Evolutionary conservation across 2,888 invertebrate genomes (phyloP).

Genomic region (Caenorhabditis afra): DNA sequence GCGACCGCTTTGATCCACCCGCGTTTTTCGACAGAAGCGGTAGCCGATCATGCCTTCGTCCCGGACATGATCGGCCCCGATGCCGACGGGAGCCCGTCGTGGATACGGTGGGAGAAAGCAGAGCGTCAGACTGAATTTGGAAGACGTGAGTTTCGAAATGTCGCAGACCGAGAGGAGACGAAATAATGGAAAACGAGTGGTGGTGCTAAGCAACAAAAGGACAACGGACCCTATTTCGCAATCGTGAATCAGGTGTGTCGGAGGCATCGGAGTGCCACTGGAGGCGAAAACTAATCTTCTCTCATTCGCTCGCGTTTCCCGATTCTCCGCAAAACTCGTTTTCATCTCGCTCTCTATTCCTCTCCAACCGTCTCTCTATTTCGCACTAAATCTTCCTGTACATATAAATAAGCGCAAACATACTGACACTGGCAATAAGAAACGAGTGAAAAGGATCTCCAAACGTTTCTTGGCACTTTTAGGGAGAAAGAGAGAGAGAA

Average conservation of each 20-base stretch:
- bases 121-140: slow-evolving; percentile 25
- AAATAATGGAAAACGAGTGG: slow-evolving; percentile 5
- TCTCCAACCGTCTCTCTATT: not conserved
- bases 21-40: slow-evolving; percentile 17
- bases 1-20: slow-evolving; percentile 5
- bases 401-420: slow-evolving; percentile 34
- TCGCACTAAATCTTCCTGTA: slow-evolving; percentile 12
- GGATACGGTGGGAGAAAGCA: slow-evolving; percentile 8
- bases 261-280: slow-evolving; percentile 6
- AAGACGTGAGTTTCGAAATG: slow-evolving; percentile 8
- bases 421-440: not conserved
- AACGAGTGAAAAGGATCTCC: not conserved
- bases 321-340: slow-evolving; percentile 25
- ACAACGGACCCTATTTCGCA: slow-evolving; percentile 17
- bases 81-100: slow-evolving; percentile 18
- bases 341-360: slow-evolving; percentile 19
- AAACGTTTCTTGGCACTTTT: too few relatives aligned
- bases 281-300: slow-evolving; percentile 25
- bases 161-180: not conserved
- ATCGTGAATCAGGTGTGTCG: slow-evolving; percentile 6
- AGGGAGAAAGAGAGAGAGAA: too few relatives aligned
- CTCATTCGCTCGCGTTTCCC: slow-evolving; percentile 7
- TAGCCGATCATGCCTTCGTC: slow-evolving; percentile 18
- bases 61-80: slow-evolving; percentile 53
- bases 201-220: not conserved